Evolutionary conservation across 1,140 invertebrate species (phyloP), one percentile per base, ranked within the genome.

Genomic region (Druon quercuslanigerum): DNA sequence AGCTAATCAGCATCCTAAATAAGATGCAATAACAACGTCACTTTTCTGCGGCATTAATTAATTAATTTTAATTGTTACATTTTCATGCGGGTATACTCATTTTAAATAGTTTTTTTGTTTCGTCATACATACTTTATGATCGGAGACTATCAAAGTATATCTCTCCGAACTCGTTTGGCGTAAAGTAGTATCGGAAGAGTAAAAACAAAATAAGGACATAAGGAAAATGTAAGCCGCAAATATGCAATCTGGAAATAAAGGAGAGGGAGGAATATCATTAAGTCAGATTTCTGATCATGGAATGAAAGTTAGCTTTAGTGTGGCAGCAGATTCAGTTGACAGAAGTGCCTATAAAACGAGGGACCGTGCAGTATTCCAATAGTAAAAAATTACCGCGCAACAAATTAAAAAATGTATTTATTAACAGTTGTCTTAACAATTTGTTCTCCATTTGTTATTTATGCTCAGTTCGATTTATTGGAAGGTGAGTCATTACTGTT

Each of bases 401-500:
- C 40, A 17, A 17, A 66, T 16, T 46, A 66, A 25, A 66, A 25
- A 66, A 66, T 66, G 60, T 66, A 40, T 40, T 66, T 40, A 40
- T n/a, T 14, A 40, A n/a, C 14, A 8, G 4, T 25, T 40, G 25
- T 66, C 40, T 33, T 66, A 6, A 66, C 40, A 17, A 9, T 54
- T 17, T 54, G n/a, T 40, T 66, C 25, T 40, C n/a, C 40, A 40
- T 40, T 40, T 66, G 25, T 46, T 9, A 6, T 0, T 66, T 66
- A 40, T 66, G 33, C 60, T 5, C 60, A 66, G 40, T 66, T 66
- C 6, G 60, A 66, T 46, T 40, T 66, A n/a, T 46, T 7, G 9
- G 60, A 66, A 66, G 60, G 60, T 66, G 25, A 66, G 60, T 66
- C n/a, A 8, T 66, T n/a, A 40, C 16, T 40, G 16, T 66, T 60